Evolutionary conservation across 1,140 invertebrate species (phyloP), one percentile per base, ranked within the genome.

Genomic region (Ceratina japonica): DNA sequence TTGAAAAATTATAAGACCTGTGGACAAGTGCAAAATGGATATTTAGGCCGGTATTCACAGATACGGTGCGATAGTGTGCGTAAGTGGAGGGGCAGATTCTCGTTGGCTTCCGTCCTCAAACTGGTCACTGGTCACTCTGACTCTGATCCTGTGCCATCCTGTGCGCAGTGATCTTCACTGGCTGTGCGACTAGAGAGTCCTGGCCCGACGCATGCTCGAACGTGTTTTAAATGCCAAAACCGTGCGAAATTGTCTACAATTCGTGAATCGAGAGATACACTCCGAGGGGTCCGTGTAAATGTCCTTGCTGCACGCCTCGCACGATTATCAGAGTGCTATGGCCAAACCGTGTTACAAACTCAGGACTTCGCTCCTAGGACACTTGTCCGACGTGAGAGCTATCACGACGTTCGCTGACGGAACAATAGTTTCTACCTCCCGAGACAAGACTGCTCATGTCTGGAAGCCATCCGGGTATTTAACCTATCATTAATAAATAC

Each of bases 391-490:
- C 91, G 97, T 98, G 44, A 93, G 98, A 79, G 95, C 95, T 63
- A 93, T 98, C 15, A 93, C 94, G 3, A 92, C 93, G 8, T 94
- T 94, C 54, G 93, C 94, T 8, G 95, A 96, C 87, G 95, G 94
- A 82, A 94, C 93, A 73, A 95, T 98, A 84, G 91, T 98, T 37
- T 97, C 97, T 2, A 96, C 95, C 10, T 98, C 97, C 16, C 93
- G 97, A 85, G 98, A 98, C 91, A 95, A 95, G 90, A 97, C 96
- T 22, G 95, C 96, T 16, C 96, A 96, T 92, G 91, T 98, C 13
- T 98, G 97, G 97, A 94, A 94, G 88, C 95, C 95, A 22, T 94
- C 95, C 88, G 95, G 95, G 97, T 97, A 80, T 75, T 75, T 75
- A 80, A 68, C 63, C 56, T 80, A 7, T 62, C 59, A 3, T n/a